Conservation (phyloP, 2,888 invertebrate species). For the Parnassius glacialis region DNA sequence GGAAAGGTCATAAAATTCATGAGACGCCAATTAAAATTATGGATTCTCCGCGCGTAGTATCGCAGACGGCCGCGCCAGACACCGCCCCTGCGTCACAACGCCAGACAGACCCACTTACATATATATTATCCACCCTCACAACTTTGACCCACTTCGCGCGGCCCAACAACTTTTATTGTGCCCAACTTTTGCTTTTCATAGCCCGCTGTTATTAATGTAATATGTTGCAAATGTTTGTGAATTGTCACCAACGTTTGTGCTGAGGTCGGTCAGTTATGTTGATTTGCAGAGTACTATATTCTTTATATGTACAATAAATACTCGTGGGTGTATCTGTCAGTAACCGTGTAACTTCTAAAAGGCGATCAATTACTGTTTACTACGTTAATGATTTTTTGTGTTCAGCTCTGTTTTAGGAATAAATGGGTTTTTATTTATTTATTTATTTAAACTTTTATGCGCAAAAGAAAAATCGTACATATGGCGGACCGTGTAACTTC, state of each 20-base stretch:
- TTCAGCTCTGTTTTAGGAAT: too few relatives aligned
- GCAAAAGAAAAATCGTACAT: too few relatives aligned
- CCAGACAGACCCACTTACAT: constrained; percentile 53
- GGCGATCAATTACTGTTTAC: too few relatives aligned
- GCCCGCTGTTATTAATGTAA: constrained; percentile 30
- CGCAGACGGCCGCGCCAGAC: constrained; percentile 34
- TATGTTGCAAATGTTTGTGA: constrained; percentile 23
- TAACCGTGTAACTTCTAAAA: too few relatives aligned
- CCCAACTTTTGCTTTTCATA: constrained; percentile 42
- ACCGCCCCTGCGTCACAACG: constrained; percentile 18
- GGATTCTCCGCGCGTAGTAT: constrained; percentile 33
- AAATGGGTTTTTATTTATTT: too few relatives aligned
- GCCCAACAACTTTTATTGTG: constrained; percentile 59
- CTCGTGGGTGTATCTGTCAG: too few relatives aligned
- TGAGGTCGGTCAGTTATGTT: constrained; percentile 12
- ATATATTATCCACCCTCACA: constrained; percentile 47
- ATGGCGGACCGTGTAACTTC: too few relatives aligned
- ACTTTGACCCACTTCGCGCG: constrained; percentile 65
- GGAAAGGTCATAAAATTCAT: constrained; percentile 21
- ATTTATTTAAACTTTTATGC: too few relatives aligned
- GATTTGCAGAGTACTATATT: neutral
- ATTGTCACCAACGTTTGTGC: neutral
- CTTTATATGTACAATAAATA: too few relatives aligned
- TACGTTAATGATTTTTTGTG: too few relatives aligned
- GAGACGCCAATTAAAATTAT: constrained; percentile 33